phyloP scores from a whole-genome alignment of 2,113 vertebrate species.

The Corythoichthys intestinalis region DNA sequence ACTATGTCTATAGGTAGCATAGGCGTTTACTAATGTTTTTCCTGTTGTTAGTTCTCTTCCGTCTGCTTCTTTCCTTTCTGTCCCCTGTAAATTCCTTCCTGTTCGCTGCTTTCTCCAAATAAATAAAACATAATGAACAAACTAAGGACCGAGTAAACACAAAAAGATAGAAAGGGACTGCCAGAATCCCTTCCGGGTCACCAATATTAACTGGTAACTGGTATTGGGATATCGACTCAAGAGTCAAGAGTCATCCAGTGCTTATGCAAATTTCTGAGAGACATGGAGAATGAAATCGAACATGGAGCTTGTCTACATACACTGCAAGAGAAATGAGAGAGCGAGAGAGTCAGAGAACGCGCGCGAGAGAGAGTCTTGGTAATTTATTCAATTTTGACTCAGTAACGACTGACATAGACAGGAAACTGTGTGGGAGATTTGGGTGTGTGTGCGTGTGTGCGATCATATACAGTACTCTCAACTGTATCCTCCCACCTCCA shows the following conservation, averaged over 20 bases:
- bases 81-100: too few relatives aligned
- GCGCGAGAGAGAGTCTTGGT: conserved; percentile 27
- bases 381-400: conserved; percentile 67
- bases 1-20: too few relatives aligned
- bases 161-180: background rate
- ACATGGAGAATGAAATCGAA: too few relatives aligned
- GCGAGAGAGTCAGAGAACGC: background rate
- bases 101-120: too few relatives aligned
- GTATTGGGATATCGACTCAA: background rate
- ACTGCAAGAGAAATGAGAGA: background rate
- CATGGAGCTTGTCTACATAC: background rate
- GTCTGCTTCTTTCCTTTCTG: too few relatives aligned
- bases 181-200: background rate
- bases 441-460: conserved; percentile 15
- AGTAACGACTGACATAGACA: conserved; percentile 69
- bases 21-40: too few relatives aligned
- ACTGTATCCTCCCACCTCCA: conserved; percentile 46
- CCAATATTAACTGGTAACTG: background rate
- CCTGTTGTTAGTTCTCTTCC: too few relatives aligned
- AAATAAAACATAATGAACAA: too few relatives aligned
- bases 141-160: background rate
- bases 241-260: background rate
- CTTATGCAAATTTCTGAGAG: too few relatives aligned
- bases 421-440: conserved; percentile 67
- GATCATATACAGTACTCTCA: conserved; percentile 25